Base-by-base conservation (phyloP, 1,140 invertebrate species). In the Aphelenchoides besseyi region DNA sequence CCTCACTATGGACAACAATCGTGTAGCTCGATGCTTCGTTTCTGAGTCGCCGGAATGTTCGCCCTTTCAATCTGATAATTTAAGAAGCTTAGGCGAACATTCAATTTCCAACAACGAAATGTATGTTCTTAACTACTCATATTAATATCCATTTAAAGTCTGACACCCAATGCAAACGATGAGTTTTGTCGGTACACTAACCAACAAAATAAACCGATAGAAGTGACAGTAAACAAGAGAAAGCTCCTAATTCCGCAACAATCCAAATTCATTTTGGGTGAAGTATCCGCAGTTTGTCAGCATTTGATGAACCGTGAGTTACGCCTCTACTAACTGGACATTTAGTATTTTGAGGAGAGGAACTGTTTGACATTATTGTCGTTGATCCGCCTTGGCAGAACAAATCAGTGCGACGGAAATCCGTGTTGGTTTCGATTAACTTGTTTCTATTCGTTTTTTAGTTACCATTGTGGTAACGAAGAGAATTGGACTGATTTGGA, bases 301-400 rank as follows among this genome's bases (percentile, higher is more conserved):
- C 28, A 68, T 35, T 54, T 64, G n/a, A 53, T 66, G 1, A 37
- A 35, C 63, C 53, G 73, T 77, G 35, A 41, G 37, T 28, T 36
- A n/a, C n/a, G n/a, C n/a, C n/a, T n/a, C n/a, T n/a, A n/a, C n/a
- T n/a, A n/a, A n/a, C n/a, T n/a, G n/a, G n/a, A 76, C 30, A 30
- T 30, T 53, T 48, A 61, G 36, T 61, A n/a, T 57, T 32, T 33
- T 37, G 12, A 64, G 63, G n/a, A 29, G 76, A 80, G 16, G 73
- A 82, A 35, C 81, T 85, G 41, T 95, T 89, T 89, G 91, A 95
- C 85, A 86, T 94, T 55, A 88, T 95, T 63, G 85, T 95, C 23
- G 86, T 94, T 72, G 94, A 96, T 88, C 93, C 93, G 66, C 93
- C 93, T 1, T 96, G 93, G 94, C 90, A 90, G 86, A 95, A 95